Evolutionary conservation across 2,113 vertebrate genomes (phyloP).

Genomic region (Lasiurus cinereus): DNA sequence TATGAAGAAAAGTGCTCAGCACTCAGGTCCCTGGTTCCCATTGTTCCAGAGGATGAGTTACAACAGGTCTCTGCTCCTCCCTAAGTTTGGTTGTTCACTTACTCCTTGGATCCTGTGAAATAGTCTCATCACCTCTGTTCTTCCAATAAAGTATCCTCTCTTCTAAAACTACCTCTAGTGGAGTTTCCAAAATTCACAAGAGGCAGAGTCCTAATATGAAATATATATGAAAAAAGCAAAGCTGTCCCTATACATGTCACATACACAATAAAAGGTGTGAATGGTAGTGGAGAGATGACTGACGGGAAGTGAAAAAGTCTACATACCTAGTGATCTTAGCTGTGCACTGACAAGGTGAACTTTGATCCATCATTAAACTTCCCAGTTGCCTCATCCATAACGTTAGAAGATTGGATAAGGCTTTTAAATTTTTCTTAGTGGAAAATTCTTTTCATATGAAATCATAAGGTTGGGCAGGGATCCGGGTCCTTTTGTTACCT

Average conservation of each 20-base stretch:
- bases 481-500: neutral
- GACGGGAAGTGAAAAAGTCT: neutral
- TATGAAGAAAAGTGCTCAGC: neutral
- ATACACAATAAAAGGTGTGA: neutral
- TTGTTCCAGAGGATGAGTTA: neutral
- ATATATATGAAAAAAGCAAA: neutral
- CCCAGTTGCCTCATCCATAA: neutral
- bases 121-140: neutral
- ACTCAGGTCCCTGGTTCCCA: neutral
- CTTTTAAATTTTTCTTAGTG: neutral
- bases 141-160: neutral
- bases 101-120: neutral
- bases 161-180: neutral
- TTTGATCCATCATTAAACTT: neutral
- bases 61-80: neutral
- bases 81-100: neutral
- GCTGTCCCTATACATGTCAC: neutral
- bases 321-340: neutral
- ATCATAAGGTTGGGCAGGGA: neutral
- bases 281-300: neutral
- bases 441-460: conserved; percentile 2
- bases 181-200: neutral
- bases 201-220: neutral
- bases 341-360: neutral
- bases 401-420: neutral